phyloP scores from a whole-genome alignment of 2,888 invertebrate genomes.

The Cataglyphis altisquamis region DNA sequence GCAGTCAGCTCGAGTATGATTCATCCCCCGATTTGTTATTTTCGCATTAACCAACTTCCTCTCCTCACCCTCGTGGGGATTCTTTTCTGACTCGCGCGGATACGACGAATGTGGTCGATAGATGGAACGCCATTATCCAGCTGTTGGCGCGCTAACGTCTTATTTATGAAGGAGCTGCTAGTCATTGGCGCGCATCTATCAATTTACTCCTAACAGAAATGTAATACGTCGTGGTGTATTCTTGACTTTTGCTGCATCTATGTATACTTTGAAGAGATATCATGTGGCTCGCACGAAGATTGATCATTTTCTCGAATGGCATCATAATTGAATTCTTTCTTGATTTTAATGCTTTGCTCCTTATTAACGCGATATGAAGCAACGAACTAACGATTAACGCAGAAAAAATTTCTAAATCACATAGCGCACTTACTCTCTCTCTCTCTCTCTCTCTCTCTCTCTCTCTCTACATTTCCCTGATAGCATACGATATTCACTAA shows the following conservation, averaged over 20 bases:
- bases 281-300: slow-evolving; percentile 3
- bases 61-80: slow-evolving; percentile 67
- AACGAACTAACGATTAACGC: slow-evolving; percentile 8
- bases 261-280: not conserved
- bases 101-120: slow-evolving; percentile 62
- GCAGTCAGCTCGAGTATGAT: slow-evolving; percentile 73
- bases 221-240: slow-evolving; percentile 60
- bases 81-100: slow-evolving; percentile 73
- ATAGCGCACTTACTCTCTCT: not conserved
- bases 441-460: not conserved
- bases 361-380: not conserved
- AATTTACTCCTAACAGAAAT: slow-evolving; percentile 66
- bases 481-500: slow-evolving; percentile 26
- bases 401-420: not conserved
- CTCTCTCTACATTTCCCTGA: not conserved
- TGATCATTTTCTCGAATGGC: slow-evolving; percentile 7
- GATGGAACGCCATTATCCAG: slow-evolving; percentile 76
- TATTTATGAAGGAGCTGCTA: slow-evolving; percentile 73
- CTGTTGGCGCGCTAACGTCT: slow-evolving; percentile 78
- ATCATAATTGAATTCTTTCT: not conserved
- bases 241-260: slow-evolving; percentile 16
- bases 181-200: slow-evolving; percentile 71
- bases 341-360: not conserved
- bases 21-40: slow-evolving; percentile 80
- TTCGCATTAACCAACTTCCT: slow-evolving; percentile 80